Base-by-base conservation (phyloP, 2,797 vertebrate genomes). In the Chelonia mydas region DNA sequence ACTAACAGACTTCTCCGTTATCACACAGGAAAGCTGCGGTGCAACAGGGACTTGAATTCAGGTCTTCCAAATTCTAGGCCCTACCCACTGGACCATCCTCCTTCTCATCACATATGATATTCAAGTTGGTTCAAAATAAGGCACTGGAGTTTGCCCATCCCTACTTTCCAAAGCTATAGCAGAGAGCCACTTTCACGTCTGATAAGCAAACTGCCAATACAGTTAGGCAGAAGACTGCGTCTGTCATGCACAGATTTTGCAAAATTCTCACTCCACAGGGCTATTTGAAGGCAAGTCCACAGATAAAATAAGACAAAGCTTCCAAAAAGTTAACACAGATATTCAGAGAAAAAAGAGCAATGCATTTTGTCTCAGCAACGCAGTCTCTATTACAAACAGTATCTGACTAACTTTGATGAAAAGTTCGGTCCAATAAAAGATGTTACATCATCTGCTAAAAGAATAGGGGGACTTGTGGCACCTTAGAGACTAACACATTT, bases 271-370 rank as follows among this genome's bases (percentile, higher is more conserved):
- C 33, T 65, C 33, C 33, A n/a, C 61, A 65, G 33, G 33, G 86
- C 90, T 92, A 80, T 90, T 86, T 9, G 2, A 76, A 81, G 23
- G 25, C 21, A 89, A 90, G 37, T 41, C 50, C 41, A 72, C 31
- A 17, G 21, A 61, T n/a, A 31, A 86, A 84, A 53, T 65, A 65
- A 65, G 59, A 10, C 31, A 33, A 65, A 16, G 17, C 59, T 65
- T 65, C 59, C 59, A 65, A 57, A 57, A 28, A 27, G 55, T 27
- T 65, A 65, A 33, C 31, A 31, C 27, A 59, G 57, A 5, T 59
- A 31, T 28, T 59, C 57, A 59, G 57, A 83, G 59, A 82, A 74
- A 94, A 88, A 95, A 81, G 41, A 93, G 54, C 1, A 74, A 82
- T 80, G 21, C 4, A 7, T 65, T n/a, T 65, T n/a, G 16, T 33